Percentiles rank a stretch among this genome's conserved stretches.
Evolutionary conservation across 2,797 vertebrate genomes (phyloP).

Genomic region (Myoxocephalus aenaeus): DNA sequence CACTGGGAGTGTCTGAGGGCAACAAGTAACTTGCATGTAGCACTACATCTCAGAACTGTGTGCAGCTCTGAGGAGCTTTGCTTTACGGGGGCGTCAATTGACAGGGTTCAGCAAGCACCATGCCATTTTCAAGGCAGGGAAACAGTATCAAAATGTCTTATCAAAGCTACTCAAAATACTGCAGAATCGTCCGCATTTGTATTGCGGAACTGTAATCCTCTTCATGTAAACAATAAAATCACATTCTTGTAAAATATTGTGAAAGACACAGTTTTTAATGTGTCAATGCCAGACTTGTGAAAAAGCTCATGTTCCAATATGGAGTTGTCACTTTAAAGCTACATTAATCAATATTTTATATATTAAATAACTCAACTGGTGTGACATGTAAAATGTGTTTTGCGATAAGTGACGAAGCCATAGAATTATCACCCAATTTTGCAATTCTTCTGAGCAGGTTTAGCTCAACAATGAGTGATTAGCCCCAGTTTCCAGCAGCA

Average conservation of each 20-base stretch:
- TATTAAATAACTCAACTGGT: not conserved
- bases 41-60: constrained; percentile 24
- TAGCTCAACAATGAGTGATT: constrained; percentile 1
- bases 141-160: not conserved
- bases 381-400: not conserved
- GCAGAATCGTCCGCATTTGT: not conserved
- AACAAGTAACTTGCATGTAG: constrained; percentile 64
- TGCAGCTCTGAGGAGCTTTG: constrained; percentile 38
- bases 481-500: not conserved
- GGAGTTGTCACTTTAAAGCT: not conserved
- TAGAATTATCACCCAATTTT: constrained; percentile 5
- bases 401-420: not conserved
- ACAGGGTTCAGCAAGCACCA: constrained; percentile 29
- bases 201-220: not conserved
- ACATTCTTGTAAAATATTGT: too few species aligned
- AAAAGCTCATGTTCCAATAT: not conserved
- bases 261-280: not conserved
- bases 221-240: not conserved
- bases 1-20: constrained; percentile 57
- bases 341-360: not conserved
- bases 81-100: constrained; percentile 35
- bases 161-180: not conserved
- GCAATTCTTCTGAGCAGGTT: not conserved
- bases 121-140: not conserved
- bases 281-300: not conserved